Percentiles rank a stretch among this genome's conserved stretches.
Evolutionary conservation across 2,797 vertebrate species (phyloP).

Genomic region (Hipposideros larvatus): DNA sequence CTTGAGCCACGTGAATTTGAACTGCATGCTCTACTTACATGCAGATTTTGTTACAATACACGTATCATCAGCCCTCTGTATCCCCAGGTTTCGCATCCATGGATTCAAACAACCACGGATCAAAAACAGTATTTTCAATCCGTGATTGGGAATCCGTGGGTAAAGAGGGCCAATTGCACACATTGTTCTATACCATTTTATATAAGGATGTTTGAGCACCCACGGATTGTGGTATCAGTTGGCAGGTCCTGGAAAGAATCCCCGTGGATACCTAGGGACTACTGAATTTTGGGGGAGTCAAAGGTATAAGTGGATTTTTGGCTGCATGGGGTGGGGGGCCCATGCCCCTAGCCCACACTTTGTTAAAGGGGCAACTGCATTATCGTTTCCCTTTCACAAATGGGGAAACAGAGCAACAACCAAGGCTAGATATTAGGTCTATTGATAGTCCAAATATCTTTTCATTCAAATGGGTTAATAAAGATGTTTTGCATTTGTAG

Average conservation of each 20-base stretch:
- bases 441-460: constrained; percentile 9
- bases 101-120: background rate
- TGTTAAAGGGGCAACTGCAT: background rate
- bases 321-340: background rate
- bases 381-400: constrained; percentile 1
- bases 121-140: background rate
- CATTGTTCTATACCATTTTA: background rate
- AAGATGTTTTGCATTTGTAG: constrained; percentile 16
- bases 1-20: background rate
- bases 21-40: background rate
- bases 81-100: background rate
- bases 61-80: too few species aligned
- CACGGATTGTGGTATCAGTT: background rate
- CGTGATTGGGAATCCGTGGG: background rate
- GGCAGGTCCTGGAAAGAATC: background rate
- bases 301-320: background rate
- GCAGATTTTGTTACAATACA: background rate
- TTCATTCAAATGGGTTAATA: constrained; percentile 20
- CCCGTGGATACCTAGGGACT: too few species aligned
- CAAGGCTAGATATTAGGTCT: background rate
- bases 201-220: background rate
- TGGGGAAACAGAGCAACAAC: background rate
- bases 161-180: too few species aligned
- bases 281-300: background rate
- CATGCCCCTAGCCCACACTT: background rate